Base-by-base conservation (phyloP, 2,113 vertebrate species). In the Podarcis muralis region DNA sequence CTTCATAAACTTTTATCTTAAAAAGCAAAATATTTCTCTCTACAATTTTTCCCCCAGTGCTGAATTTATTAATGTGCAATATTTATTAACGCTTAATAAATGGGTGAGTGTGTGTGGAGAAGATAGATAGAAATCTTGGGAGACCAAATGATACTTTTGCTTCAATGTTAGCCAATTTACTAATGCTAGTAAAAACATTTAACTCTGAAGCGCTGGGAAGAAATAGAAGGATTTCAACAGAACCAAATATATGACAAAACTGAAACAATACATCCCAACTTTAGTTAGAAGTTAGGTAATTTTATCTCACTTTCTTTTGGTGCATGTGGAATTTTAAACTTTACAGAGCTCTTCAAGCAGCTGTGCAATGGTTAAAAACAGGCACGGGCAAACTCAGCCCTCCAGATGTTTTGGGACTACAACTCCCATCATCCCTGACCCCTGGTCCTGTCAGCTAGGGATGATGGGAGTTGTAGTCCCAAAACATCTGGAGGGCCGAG, bases 21-120 rank as follows among this genome's bases (percentile, higher is more conserved):
- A 74, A 74, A 59, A 23, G 18, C 5, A 23, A 68, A 0, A 68
- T 7, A 5, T 69, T 79, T 32, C 78, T 35, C 75, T 0, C 0
- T 30, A 1, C 0, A 84, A 11, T 6, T 32, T 37, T 37, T 37
- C n/a, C n/a, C n/a, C n/a, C 57, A 59, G 20, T 6, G 69, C 12
- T 59, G n/a, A 11, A 74, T 75, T 74, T 35, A 7, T 13, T 59
- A 32, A 23, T 43, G 57, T 59, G n/a, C 48, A n/a, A 71, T 6
- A 25, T 82, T 37, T 82, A 65, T 66, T 65, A 65, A 37, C 2
- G 37, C 16, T 80, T 59, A 80, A n/a, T 5, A 79, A 76, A 15
- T 15, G 48, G 6, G 6, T 53, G 48, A 11, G 11, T 53, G 40
- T 30, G 27, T 22, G 48, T 30, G 76, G 3, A 27, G 13, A 69